Evolutionary conservation across 2,113 vertebrate species (phyloP).

Genomic region (Eolophus roseicapilla): DNA sequence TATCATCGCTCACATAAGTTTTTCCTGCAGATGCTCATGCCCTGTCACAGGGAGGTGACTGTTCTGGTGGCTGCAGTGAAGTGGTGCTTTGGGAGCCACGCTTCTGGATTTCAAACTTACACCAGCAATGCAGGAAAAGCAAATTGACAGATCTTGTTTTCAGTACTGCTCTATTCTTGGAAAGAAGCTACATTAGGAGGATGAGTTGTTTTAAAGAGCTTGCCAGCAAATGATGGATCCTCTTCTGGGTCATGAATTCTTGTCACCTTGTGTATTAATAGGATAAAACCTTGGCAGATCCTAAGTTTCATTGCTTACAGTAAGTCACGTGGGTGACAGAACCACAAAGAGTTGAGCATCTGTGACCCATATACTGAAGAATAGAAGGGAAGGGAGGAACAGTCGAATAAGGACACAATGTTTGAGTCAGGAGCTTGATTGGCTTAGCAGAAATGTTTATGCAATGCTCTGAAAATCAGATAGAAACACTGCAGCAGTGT

Average conservation of each 20-base stretch:
- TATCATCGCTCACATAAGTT: not conserved
- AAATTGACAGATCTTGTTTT: slow-evolving; percentile 32
- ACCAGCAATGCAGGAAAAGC: not conserved
- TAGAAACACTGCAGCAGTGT: not conserved
- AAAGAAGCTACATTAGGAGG: slow-evolving; percentile 15
- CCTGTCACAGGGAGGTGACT: not conserved
- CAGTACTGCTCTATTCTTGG: slow-evolving; percentile 47
- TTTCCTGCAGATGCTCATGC: not conserved
- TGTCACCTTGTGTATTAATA: slow-evolving; percentile 51
- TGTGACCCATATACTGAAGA: slow-evolving; percentile 42
- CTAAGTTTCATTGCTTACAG: not conserved
- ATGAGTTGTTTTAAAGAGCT: not conserved
- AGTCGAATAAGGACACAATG: not conserved
- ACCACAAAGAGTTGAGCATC: slow-evolving; percentile 5
- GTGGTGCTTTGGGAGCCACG: not conserved
- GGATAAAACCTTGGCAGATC: not conserved
- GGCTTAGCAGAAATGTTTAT: not conserved
- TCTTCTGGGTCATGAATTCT: slow-evolving; percentile 41
- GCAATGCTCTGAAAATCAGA: not conserved
- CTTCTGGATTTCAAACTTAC: not conserved
- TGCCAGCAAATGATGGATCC: slow-evolving; percentile 25
- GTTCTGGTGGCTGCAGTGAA: not conserved
- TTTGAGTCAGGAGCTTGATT: not conserved
- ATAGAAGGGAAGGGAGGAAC: not conserved
- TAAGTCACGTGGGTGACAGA: not conserved